phyloP scores from a whole-genome alignment of 2,113 vertebrate species.

The Toxotes chatareus region DNA sequence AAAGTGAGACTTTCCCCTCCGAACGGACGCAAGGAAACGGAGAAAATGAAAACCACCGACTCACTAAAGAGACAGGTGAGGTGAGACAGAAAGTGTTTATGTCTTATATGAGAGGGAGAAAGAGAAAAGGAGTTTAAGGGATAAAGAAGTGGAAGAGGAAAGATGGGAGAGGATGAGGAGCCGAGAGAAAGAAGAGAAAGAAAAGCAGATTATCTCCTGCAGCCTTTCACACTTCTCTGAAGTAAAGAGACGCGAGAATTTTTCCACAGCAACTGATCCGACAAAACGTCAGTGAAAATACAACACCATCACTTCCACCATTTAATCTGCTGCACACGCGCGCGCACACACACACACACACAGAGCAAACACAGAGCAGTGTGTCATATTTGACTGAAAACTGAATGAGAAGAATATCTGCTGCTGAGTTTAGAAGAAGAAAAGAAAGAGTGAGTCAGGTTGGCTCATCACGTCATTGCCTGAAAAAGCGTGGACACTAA shows the following conservation, averaged over 20 bases:
- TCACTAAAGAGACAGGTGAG: constrained; percentile 7
- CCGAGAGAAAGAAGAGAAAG: constrained; percentile 40
- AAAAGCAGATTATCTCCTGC: constrained; percentile 67
- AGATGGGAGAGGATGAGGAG: constrained; percentile 33
- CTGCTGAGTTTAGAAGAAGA: not conserved
- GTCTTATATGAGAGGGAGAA: not conserved
- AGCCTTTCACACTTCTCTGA: constrained; percentile 52
- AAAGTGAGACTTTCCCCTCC: not conserved
- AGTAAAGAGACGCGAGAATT: constrained; percentile 26
- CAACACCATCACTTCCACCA: constrained; percentile 25
- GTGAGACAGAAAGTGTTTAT: not conserved
- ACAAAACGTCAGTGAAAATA: constrained; percentile 46
- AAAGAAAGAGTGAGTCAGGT: not conserved
- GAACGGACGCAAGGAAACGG: not conserved
- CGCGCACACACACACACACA: not conserved
- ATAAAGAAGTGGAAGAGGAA: constrained; percentile 29
- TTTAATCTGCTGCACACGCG: constrained; percentile 46
- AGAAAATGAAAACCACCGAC: not conserved
- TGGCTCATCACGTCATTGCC: too few relatives aligned
- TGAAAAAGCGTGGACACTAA: too few relatives aligned
- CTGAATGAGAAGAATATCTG: not conserved
- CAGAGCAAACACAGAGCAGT: not conserved
- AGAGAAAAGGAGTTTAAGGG: constrained; percentile 30
- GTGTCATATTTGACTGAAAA: constrained; percentile 2
- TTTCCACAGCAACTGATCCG: constrained; percentile 40